A percentile compares a stretch with the other conserved stretches of the same genome.
Evolutionary conservation across 35 echinoderm and acorn worm genomes (phyloP).

Genomic region (Diadema setosum): DNA sequence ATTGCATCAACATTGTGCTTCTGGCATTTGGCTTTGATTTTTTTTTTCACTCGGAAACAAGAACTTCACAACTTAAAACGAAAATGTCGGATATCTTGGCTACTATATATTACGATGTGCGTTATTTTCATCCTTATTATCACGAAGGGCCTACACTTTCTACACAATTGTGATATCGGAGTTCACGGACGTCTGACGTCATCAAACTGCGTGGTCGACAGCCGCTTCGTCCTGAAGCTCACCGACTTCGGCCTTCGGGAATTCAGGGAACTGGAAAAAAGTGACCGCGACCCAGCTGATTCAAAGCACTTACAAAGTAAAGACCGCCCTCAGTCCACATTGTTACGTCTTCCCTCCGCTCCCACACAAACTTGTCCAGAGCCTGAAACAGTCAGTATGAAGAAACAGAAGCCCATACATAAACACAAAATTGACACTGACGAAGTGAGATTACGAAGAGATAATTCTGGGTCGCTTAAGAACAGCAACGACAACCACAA

Average conservation of each 20-base stretch:
- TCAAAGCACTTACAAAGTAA: not conserved
- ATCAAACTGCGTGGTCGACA: constrained; percentile 91
- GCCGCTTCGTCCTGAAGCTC: constrained; percentile 81
- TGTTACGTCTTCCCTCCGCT: not conserved
- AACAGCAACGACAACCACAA: too few species aligned
- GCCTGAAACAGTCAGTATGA: not conserved
- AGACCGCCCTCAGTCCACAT: not conserved
- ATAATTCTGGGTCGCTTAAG: too few species aligned
- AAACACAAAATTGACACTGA: not conserved
- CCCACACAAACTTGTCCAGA: not conserved
- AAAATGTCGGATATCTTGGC: not conserved
- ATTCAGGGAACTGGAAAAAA: not conserved
- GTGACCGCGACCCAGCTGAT: not conserved
- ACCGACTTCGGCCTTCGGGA: constrained; percentile 75
- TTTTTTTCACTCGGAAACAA: not conserved
- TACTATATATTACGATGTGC: not conserved
- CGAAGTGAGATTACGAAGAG: not conserved
- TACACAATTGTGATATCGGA: constrained; percentile 57
- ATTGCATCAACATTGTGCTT: not conserved
- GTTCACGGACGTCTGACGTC: constrained; percentile 69
- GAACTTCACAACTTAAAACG: not conserved
- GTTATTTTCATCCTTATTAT: not conserved
- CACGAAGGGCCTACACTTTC: constrained; percentile 54
- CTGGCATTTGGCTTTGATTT: not conserved
- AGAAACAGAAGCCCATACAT: not conserved